These are phyloP conservation scores for Anaspis maculata DNA, from an alignment of 2,888 invertebrate genomes.

Conservation along the genomic window DNA sequence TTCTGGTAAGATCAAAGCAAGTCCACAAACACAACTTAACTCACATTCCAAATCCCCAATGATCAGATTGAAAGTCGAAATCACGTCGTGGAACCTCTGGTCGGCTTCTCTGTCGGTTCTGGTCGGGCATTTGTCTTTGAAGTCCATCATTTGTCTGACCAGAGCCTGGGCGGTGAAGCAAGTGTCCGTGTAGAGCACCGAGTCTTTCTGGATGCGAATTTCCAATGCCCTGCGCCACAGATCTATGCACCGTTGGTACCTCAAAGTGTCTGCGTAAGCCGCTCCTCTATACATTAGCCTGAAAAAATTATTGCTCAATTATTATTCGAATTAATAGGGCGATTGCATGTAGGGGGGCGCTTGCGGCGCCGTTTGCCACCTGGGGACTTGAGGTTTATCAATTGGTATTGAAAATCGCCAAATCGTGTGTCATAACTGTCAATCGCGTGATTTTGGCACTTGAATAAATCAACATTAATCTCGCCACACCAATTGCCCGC, in stretches of 20 bases:
- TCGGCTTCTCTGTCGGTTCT: constrained; percentile 45
- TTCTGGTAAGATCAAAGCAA: too few species aligned
- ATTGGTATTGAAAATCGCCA: too few species aligned
- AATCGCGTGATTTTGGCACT: too few species aligned
- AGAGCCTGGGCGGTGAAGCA: constrained; percentile 81
- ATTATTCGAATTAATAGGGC: constrained; percentile 1
- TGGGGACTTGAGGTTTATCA: too few species aligned
- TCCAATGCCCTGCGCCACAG: constrained; percentile 79
- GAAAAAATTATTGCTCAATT: too few species aligned
- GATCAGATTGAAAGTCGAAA: constrained; percentile 60
- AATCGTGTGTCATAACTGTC: too few species aligned
- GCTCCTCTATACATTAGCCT: constrained; percentile 53
- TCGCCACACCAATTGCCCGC: too few species aligned
- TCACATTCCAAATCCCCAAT: constrained; percentile 51
- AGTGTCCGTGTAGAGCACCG: constrained; percentile 69
- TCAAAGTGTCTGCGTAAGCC: constrained; percentile 61
- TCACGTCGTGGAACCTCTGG: constrained; percentile 61
- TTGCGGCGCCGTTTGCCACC: too few species aligned
- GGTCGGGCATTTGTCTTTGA: constrained; percentile 52
- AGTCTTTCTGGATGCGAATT: constrained; percentile 70
- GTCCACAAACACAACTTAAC: too few species aligned
- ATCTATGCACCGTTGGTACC: constrained; percentile 77
- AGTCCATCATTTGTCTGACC: constrained; percentile 73
- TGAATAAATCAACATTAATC: constrained; percentile 3
- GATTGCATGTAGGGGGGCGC: not conserved